Evolutionary conservation across 1,140 invertebrate species (phyloP).

Genomic region (Trichoplusia ni): DNA sequence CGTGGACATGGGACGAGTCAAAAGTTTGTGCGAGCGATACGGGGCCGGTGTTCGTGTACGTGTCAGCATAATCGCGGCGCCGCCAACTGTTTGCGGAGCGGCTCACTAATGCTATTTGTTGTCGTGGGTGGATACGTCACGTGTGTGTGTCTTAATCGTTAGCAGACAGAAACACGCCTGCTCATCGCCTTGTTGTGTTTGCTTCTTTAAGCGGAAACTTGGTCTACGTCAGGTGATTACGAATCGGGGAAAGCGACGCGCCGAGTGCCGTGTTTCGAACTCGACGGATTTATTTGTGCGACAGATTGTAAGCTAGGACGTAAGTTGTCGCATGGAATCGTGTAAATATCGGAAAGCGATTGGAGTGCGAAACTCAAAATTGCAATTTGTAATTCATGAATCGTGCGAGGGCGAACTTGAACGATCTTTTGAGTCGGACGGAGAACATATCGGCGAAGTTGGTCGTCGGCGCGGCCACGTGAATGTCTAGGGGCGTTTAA

Average conservation of each 20-base stretch:
- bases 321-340: constrained; percentile 48
- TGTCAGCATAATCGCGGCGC: constrained; percentile 61
- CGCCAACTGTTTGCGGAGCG: constrained; percentile 63
- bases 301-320: constrained; percentile 49
- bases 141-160: constrained; percentile 75
- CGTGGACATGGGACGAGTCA: constrained; percentile 45
- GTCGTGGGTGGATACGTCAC: constrained; percentile 55
- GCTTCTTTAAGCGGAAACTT: constrained; percentile 62
- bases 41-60: constrained; percentile 35
- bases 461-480: constrained; percentile 40
- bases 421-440: constrained; percentile 47
- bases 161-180: constrained; percentile 62
- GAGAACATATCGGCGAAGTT: constrained; percentile 50
- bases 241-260: constrained; percentile 35
- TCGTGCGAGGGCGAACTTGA: constrained; percentile 52
- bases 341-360: constrained; percentile 62
- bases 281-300: constrained; percentile 54
- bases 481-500: constrained; percentile 49
- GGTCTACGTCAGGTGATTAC: constrained; percentile 55
- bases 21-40: constrained; percentile 49
- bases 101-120: constrained; percentile 72
- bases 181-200: constrained; percentile 62
- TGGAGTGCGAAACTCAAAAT: constrained; percentile 55
- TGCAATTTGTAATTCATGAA: constrained; percentile 64
- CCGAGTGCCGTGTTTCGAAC: constrained; percentile 35